A percentile compares a stretch with the other conserved stretches of the same genome.
These are phyloP conservation scores for Pachyrhynchus sulphureomaculatus DNA, from an alignment of 1,140 invertebrate species.

Conservation along the genomic window DNA sequence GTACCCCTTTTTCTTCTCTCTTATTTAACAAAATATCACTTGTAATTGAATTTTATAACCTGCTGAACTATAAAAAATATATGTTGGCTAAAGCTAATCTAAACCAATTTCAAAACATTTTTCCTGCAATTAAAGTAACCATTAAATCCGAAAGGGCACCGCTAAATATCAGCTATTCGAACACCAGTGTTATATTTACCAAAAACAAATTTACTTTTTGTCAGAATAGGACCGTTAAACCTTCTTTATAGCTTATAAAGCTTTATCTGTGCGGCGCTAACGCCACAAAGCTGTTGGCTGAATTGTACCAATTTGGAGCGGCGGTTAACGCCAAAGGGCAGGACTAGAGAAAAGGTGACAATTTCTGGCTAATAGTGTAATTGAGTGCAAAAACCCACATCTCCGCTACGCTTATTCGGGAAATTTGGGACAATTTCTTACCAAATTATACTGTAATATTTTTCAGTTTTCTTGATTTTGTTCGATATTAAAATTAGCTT, in stretches of 20 bases:
- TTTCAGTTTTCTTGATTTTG: no score
- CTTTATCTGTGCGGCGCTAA: slow-evolving; percentile 14
- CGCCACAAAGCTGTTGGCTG: slow-evolving; percentile 14
- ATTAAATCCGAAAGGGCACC: background rate
- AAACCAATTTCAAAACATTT: slow-evolving; percentile 6
- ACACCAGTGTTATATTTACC: slow-evolving; percentile 7
- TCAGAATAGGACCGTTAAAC: slow-evolving; percentile 15
- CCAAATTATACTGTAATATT: no score
- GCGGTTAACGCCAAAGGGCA: slow-evolving; percentile 15
- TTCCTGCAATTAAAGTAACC: slow-evolving; percentile 2
- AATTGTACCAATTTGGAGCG: slow-evolving; percentile 16
- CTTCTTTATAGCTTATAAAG: slow-evolving; percentile 19
- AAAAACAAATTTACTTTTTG: slow-evolving; percentile 20
- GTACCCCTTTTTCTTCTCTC: no score
- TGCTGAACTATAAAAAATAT: no score
- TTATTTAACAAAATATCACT: no score
- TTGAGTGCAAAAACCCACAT: slow-evolving; percentile 3
- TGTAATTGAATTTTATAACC: no score
- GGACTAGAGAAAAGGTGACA: slow-evolving; percentile 10
- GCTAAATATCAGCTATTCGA: slow-evolving; percentile 5
- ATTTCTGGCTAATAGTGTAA: slow-evolving; percentile 7
- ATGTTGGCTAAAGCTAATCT: slow-evolving; percentile 8
- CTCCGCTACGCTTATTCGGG: background rate
- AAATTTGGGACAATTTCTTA: background rate
- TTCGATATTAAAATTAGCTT: no score